Conservation (phyloP, 2,888 invertebrate genomes). For the Electrophaes corylata region DNA sequence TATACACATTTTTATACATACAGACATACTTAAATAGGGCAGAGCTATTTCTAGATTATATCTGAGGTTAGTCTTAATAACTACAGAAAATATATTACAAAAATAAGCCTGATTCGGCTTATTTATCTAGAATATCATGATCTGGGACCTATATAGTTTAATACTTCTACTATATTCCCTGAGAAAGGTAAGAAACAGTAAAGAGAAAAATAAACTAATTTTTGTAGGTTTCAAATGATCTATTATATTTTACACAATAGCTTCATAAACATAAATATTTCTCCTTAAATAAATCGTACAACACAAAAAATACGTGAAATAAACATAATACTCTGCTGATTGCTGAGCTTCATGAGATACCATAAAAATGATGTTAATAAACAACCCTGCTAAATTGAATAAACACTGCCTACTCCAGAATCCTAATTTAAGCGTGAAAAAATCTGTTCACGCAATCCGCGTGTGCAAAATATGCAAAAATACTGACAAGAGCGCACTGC, state of each 20-base stretch:
- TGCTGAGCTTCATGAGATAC: conserved; percentile 7
- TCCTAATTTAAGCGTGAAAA: conserved; percentile 17
- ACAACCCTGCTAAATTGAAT: conserved; percentile 12
- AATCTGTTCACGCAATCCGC: conserved; percentile 22
- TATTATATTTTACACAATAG: background rate
- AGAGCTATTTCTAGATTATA: no score
- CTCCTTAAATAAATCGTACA: background rate
- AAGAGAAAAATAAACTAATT: background rate
- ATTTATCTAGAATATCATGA: no score
- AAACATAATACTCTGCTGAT: conserved; percentile 10
- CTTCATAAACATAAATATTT: background rate
- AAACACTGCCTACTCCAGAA: conserved; percentile 7
- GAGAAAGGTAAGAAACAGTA: no score
- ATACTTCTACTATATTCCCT: no score
- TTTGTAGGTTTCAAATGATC: background rate
- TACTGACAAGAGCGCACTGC: conserved; percentile 10
- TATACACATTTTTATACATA: no score
- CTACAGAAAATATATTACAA: no score
- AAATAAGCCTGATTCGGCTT: no score
- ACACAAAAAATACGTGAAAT: background rate
- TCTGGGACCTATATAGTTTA: no score
- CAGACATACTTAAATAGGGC: no score
- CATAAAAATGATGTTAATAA: conserved; percentile 2
- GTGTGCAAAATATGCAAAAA: conserved; percentile 21
- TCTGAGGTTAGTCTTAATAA: no score